phyloP scores from a whole-genome alignment of 2,888 invertebrate genomes.

The Steinernema hermaphroditum region DNA sequence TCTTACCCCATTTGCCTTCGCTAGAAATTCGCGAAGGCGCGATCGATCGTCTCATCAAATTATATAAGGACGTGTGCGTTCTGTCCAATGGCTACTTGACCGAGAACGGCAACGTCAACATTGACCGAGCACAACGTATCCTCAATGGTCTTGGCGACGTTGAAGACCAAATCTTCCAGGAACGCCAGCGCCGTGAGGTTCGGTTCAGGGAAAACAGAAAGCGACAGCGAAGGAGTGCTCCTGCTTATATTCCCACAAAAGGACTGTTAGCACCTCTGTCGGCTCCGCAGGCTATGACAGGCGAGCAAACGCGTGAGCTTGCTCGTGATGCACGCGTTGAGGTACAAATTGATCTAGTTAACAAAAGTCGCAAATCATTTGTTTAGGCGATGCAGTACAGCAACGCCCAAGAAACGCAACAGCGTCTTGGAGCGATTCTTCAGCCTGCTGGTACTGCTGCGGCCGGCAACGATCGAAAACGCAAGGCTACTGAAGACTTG shows the following conservation, averaged over 20 bases:
- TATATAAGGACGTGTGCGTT: slow-evolving; percentile 77
- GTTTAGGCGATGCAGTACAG: slow-evolving; percentile 18
- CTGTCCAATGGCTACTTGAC: slow-evolving; percentile 76
- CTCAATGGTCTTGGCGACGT: slow-evolving; percentile 86
- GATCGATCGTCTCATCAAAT: slow-evolving; percentile 85
- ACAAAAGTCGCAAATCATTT: neutral
- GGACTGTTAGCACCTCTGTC: slow-evolving; percentile 46
- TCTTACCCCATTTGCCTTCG: slow-evolving; percentile 94
- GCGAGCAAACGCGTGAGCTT: slow-evolving; percentile 45
- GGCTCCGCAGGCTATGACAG: slow-evolving; percentile 39
- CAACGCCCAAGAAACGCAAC: neutral
- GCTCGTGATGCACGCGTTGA: slow-evolving; percentile 48
- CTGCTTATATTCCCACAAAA: slow-evolving; percentile 43
- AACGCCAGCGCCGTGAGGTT: slow-evolving; percentile 76
- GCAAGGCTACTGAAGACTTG: slow-evolving; percentile 35
- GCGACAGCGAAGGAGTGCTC: slow-evolving; percentile 29
- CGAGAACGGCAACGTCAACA: slow-evolving; percentile 87
- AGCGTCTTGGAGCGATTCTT: neutral
- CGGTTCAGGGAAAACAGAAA: slow-evolving; percentile 60
- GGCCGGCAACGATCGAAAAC: slow-evolving; percentile 26
- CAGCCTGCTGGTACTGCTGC: slow-evolving; percentile 14
- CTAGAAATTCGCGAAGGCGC: slow-evolving; percentile 81
- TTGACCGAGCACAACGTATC: slow-evolving; percentile 90
- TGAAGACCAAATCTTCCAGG: slow-evolving; percentile 95
- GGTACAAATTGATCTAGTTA: slow-evolving; percentile 34